Evolutionary conservation across 2,113 vertebrate species (phyloP).

Genomic region (human (Homo sapiens)): DNA sequence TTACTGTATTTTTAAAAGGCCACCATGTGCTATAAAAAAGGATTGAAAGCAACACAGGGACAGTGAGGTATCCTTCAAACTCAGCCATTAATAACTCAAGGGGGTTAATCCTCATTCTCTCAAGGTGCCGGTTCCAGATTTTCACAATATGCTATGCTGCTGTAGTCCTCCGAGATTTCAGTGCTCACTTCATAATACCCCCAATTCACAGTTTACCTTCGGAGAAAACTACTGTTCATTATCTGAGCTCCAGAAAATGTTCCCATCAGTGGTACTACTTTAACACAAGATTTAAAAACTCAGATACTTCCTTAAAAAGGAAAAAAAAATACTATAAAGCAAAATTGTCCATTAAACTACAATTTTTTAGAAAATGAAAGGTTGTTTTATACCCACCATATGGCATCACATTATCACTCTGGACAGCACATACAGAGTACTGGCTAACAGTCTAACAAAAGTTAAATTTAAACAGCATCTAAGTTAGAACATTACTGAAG

Average conservation of each 20-base stretch:
- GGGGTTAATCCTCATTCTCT: neutral
- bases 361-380: conserved; percentile 2
- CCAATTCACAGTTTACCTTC: neutral
- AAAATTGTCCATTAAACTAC: conserved; percentile 33
- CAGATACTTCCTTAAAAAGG: neutral
- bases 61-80: neutral
- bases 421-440: conserved; percentile 54
- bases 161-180: neutral
- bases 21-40: conserved; percentile 25
- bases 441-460: conserved; percentile 71
- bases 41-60: conserved; percentile 49
- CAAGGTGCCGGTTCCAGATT: conserved; percentile 15
- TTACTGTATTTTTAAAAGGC: neutral
- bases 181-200: neutral
- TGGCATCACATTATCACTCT: conserved; percentile 59
- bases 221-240: conserved; percentile 25
- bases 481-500: conserved; percentile 82
- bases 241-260: neutral
- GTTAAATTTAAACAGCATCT: conserved; percentile 77
- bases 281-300: conserved; percentile 23
- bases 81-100: neutral
- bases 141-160: neutral
- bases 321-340: conserved; percentile 9
- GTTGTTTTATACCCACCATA: conserved; percentile 34
- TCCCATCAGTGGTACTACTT: neutral